phyloP scores from a whole-genome alignment of 2,113 vertebrate genomes.

The Zosterops lateralis region DNA sequence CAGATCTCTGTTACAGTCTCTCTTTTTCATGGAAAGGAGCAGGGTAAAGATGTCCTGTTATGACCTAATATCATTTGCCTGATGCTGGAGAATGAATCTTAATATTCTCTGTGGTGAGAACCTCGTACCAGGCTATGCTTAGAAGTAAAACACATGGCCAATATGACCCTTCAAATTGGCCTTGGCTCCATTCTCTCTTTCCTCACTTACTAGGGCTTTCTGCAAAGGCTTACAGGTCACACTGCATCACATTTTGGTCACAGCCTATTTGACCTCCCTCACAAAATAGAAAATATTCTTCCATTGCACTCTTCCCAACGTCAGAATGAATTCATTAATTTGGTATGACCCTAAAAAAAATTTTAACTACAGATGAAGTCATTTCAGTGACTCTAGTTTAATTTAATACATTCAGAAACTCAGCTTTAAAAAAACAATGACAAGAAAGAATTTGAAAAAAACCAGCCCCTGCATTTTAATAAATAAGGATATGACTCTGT shows the following conservation, averaged over 20 bases:
- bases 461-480: background rate
- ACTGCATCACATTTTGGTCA: background rate
- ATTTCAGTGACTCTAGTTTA: background rate
- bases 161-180: background rate
- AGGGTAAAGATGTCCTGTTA: background rate
- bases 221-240: background rate
- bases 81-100: background rate
- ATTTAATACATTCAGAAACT: background rate
- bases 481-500: background rate
- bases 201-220: background rate
- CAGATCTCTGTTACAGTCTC: background rate
- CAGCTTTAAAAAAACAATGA: background rate
- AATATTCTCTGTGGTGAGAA: background rate
- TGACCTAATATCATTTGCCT: background rate
- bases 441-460: rapidly evolving
- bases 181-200: background rate
- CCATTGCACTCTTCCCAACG: background rate
- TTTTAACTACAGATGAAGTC: background rate
- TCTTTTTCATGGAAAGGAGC: background rate
- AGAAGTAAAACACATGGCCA: background rate
- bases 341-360: background rate
- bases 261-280: background rate
- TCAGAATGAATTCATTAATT: background rate
- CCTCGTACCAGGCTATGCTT: background rate
- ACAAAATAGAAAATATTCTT: background rate